A percentile compares a stretch with the other conserved stretches of the same genome.
Evolutionary conservation across 2,888 invertebrate species (phyloP).

Genomic region (Acronicta alni): DNA sequence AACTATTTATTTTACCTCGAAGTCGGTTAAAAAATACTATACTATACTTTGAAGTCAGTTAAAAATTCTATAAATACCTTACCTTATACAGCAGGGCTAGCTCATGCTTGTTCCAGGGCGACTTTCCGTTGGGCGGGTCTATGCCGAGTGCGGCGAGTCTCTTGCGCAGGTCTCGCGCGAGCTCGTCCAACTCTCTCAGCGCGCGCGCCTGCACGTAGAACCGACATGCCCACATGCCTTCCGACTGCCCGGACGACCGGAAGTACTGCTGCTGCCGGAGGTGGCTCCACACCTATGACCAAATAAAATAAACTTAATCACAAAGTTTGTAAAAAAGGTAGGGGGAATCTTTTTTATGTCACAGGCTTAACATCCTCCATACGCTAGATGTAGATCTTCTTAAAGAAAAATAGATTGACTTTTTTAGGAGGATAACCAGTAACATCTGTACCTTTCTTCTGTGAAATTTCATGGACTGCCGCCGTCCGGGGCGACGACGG

Average conservation of each 20-base stretch:
- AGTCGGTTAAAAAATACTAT: too few relatives aligned
- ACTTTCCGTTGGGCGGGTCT: conserved; percentile 77
- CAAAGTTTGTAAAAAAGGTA: neutral
- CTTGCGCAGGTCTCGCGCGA: conserved; percentile 92
- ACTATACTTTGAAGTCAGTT: too few relatives aligned
- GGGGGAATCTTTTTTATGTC: neutral
- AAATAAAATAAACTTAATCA: neutral
- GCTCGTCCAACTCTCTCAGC: conserved; percentile 92
- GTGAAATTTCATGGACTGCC: too few relatives aligned
- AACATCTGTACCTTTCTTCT: too few relatives aligned
- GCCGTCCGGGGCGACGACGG: too few relatives aligned
- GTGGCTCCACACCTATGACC: conserved; percentile 91
- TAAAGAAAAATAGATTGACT: too few relatives aligned
- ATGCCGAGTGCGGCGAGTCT: conserved; percentile 91
- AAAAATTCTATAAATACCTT: too few relatives aligned
- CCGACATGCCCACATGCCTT: conserved; percentile 91
- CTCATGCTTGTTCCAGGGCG: conserved; percentile 78
- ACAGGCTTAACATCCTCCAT: too few relatives aligned
- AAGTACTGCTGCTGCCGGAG: conserved; percentile 90
- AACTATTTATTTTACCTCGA: too few relatives aligned
- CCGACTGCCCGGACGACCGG: conserved; percentile 76
- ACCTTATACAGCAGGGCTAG: conserved; percentile 78
- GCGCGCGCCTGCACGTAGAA: conserved; percentile 93
- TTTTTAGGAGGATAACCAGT: too few relatives aligned
- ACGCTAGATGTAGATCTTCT: too few relatives aligned